Base-by-base conservation (phyloP, 2,113 vertebrate genomes). In the Caretta caretta region DNA sequence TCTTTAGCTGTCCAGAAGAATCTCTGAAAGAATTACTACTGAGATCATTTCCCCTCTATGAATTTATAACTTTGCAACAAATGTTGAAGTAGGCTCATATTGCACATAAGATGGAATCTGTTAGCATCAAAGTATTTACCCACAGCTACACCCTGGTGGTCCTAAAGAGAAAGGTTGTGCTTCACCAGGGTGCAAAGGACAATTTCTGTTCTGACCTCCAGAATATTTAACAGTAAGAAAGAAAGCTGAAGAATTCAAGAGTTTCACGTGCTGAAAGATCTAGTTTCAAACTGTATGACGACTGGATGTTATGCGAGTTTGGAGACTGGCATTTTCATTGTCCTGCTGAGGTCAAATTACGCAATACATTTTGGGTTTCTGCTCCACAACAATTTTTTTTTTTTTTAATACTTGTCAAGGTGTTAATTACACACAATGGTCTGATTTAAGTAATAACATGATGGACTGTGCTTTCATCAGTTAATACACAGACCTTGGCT, bases 381-480 rank as follows among this genome's bases (percentile, higher is more conserved):
- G 79, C 57, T 38, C 38, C 38, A 76, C 6, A 13, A 46, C 5
- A 24, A 11, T 69, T 69, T 19, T 69, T 27, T 56, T 57, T 56
- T 57, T 69, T 76, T 46, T 19, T 4, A 19, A n/a, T n/a, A 69
- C 35, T 69, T 69, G 62, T 35, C 35, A 69, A 17, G 31, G 14
- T 69, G 16, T 7, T 69, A 69, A 35, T 69, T 46, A 76, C 3
- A 25, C 25, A 42, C 19, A 38, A 38, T n/a, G n/a, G n/a, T 72
- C 69, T 38, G 69, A 38, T 22, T 83, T 75, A 4, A 86, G 49
- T 84, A 31, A 31, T 72, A 17, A 79, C 6, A 81, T 0, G 0
- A 53, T 4, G 6, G 8, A 27, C 1, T 0, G 4, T 27, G 62
- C 6, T 49, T n/a, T 56, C n/a, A 49, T 7, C 9, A 1, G 13